Conservation (phyloP, 2,113 vertebrate species). For the Mus spicilegus region DNA sequence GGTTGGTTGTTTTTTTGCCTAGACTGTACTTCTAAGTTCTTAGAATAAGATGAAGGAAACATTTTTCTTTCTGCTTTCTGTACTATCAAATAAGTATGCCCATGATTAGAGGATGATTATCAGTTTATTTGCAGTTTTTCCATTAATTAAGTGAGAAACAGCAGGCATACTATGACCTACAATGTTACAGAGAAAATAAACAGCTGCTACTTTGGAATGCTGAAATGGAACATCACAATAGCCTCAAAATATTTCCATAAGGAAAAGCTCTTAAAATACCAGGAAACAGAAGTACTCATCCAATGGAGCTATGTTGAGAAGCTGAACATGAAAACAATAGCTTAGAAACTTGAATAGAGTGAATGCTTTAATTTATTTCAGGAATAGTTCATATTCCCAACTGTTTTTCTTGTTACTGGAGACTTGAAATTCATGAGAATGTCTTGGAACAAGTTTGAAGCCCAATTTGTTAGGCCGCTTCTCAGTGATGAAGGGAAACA, state of each 20-base stretch:
- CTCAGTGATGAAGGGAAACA: slow-evolving; percentile 15
- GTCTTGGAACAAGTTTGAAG: not conserved
- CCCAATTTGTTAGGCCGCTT: not conserved
- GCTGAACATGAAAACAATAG: not conserved
- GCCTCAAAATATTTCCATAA: not conserved
- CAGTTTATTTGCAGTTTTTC: slow-evolving; percentile 15
- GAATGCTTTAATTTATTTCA: not conserved
- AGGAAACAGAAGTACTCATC: not conserved
- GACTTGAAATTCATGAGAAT: not conserved
- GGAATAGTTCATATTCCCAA: not conserved
- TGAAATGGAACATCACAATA: not conserved
- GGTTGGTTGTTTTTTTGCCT: not conserved
- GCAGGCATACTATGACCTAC: not conserved
- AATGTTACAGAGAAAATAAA: slow-evolving; percentile 27
- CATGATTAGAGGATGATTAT: slow-evolving; percentile 23
- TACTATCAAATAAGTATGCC: slow-evolving; percentile 15
- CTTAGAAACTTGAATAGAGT: not conserved
- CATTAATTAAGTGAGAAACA: slow-evolving; percentile 56
- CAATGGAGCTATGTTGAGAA: not conserved
- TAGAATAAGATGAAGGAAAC: not conserved
- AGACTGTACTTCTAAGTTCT: not conserved
- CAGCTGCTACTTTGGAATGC: slow-evolving; percentile 16
- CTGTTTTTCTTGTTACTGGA: not conserved
- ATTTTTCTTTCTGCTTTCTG: slow-evolving; percentile 36
- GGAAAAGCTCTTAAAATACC: not conserved